These are phyloP conservation scores for Metellina segmentata DNA, from an alignment of 2,888 invertebrate genomes.

Conservation along the genomic window DNA sequence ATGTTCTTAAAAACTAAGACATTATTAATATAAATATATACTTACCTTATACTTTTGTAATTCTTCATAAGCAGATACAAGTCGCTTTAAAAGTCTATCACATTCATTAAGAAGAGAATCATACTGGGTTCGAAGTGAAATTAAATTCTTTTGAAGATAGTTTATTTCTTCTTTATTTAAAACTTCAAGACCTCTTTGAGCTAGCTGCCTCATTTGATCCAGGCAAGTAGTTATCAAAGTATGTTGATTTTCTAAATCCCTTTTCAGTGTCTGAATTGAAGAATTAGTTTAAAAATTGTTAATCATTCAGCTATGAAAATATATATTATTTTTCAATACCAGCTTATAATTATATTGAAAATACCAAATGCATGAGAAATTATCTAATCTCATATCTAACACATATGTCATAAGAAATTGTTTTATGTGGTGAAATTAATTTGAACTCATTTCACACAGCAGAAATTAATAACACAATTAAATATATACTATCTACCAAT, in stretches of 20 bases:
- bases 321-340: too few relatives aligned
- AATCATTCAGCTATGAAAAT: too few relatives aligned
- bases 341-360: too few relatives aligned
- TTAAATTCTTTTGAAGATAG: slow-evolving; percentile 91
- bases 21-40: slow-evolving; percentile 1
- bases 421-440: too few relatives aligned
- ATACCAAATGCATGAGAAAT: too few relatives aligned
- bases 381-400: too few relatives aligned
- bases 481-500: too few relatives aligned
- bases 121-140: slow-evolving; percentile 90
- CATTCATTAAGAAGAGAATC: slow-evolving; percentile 90
- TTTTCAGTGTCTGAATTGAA: slow-evolving; percentile 88
- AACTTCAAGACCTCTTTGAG: slow-evolving; percentile 93
- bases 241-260: slow-evolving; percentile 91
- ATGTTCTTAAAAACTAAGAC: neutral
- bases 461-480: too few relatives aligned
- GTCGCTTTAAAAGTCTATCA: slow-evolving; percentile 88
- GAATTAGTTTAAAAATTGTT: neutral
- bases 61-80: slow-evolving; percentile 91
- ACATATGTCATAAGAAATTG: too few relatives aligned
- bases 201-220: slow-evolving; percentile 93
- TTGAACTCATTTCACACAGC: too few relatives aligned
- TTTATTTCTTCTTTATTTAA: slow-evolving; percentile 94
- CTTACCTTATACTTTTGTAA: slow-evolving; percentile 86
- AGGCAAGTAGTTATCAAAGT: slow-evolving; percentile 91